Base-by-base conservation (phyloP, 2,113 vertebrate genomes). In the Scomber scombrus region DNA sequence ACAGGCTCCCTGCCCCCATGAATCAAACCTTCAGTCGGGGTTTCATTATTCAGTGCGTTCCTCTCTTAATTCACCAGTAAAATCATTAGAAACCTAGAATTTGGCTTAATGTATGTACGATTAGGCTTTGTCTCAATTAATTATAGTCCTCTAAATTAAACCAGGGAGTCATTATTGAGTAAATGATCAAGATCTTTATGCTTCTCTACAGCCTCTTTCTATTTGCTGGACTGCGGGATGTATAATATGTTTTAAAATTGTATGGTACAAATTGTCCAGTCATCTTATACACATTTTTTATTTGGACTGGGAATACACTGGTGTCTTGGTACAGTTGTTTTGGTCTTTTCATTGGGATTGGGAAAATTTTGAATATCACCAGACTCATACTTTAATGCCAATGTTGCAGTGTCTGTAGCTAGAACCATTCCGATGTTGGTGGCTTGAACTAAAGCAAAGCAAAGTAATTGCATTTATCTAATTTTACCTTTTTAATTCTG, bases 141-240 rank as follows among this genome's bases (percentile, higher is more conserved):
- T 82, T 88, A 80, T 13, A 60, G 51, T 72, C 55, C 82, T 86
- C 67, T 85, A 88, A 88, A 85, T 80, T 66, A 87, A 87, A 86
- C 67, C 66, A 34, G 46, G 34, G 70, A 75, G 71, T 87, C 66
- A 84, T 84, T 88, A 78, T 74, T 80, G 80, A 80, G 70, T 56
- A 66, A 87, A 84, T 87, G 65, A 88, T 80, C 61, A 58, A 79
- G 74, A 85, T 71, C 40, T 67, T 68, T 75, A 74, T 72, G 60
- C 26, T 63, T 55, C 26, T 58, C 29, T 49, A 8, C 29, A 54
- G 4, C 13, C 11, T 49, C 13, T 12, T 54, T 18, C 7, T 67
- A 51, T 71, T 68, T 54, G 3, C 60, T 11, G 10, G 16, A 57
- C 56, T 54, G 70, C 45, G 40, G 49, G 54, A 62, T 56, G 12